Evolutionary conservation across 2,797 vertebrate species (phyloP).

Genomic region (Sebastolobus alascanus): DNA sequence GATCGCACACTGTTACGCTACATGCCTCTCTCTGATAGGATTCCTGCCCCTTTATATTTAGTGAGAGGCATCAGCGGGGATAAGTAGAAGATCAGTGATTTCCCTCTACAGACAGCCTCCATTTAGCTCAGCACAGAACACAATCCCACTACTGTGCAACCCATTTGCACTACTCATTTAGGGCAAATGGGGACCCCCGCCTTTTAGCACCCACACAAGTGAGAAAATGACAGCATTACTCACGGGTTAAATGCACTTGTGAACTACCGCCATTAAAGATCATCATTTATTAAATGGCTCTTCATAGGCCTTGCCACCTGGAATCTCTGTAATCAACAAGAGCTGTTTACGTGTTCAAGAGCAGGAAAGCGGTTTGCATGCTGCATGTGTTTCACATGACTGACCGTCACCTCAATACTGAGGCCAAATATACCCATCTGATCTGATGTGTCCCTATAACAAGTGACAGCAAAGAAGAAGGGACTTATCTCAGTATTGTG

Average conservation of each 20-base stretch:
- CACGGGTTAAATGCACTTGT: conserved; percentile 48
- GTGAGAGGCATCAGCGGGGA: conserved; percentile 40
- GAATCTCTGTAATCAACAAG: conserved; percentile 34
- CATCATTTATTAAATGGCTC: conserved; percentile 59
- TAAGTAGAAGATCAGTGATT: conserved; percentile 63
- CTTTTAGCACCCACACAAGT: conserved; percentile 48
- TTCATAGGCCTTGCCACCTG: conserved; percentile 22
- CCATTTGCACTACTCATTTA: conserved; percentile 46
- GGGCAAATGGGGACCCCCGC: conserved; percentile 33
- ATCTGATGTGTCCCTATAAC: conserved; percentile 11
- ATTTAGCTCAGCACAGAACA: conserved; percentile 55
- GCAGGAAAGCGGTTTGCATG: conserved; percentile 2
- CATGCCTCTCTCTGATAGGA: conserved; percentile 59
- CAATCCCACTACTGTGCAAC: conserved; percentile 28
- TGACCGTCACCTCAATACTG: conserved; percentile 7
- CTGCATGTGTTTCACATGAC: conserved; percentile 14
- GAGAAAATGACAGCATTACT: conserved; percentile 50
- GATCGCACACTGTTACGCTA: conserved; percentile 57
- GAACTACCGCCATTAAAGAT: conserved; percentile 49
- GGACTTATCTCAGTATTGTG: conserved; percentile 29
- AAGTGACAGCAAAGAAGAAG: conserved; percentile 11
- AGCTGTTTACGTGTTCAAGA: conserved; percentile 10
- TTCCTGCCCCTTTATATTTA: conserved; percentile 70
- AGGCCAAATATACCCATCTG: conserved; percentile 9
- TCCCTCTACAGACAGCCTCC: conserved; percentile 45